Evolutionary conservation across 2,113 vertebrate genomes (phyloP).

Genomic region (Phalacrocorax aristotelis): DNA sequence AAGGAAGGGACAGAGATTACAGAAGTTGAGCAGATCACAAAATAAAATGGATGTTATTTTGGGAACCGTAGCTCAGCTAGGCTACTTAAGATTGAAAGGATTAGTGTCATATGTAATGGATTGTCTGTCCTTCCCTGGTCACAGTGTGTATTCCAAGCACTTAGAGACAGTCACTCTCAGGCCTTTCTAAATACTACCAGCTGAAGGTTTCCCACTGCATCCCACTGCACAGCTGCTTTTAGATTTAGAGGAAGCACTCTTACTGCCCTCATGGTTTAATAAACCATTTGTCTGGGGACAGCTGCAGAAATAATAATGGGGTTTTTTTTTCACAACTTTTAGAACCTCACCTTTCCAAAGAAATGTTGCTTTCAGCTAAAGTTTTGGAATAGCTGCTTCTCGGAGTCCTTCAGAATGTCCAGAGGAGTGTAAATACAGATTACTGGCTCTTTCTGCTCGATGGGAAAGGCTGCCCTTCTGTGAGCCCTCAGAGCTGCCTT

Average conservation of each 20-base stretch:
- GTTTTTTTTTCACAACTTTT: not conserved
- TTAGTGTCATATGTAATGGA: conserved; percentile 53
- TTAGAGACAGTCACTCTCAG: conserved; percentile 33
- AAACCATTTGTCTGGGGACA: conserved; percentile 33
- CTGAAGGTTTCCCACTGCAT: conserved; percentile 65
- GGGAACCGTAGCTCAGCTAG: not conserved
- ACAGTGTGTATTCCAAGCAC: conserved; percentile 42
- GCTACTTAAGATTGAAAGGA: conserved; percentile 49
- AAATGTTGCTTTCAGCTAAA: not conserved
- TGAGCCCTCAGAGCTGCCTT: not conserved
- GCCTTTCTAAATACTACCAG: conserved; percentile 38
- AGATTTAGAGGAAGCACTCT: not conserved
- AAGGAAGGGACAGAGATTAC: not conserved
- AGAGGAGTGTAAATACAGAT: not conserved
- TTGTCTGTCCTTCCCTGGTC: conserved; percentile 33
- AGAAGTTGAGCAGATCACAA: not conserved
- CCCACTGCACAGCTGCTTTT: conserved; percentile 49
- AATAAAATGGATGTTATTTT: conserved; percentile 23
- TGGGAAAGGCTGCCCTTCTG: not conserved
- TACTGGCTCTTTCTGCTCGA: not conserved
- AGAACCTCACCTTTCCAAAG: not conserved
- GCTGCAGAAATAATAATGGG: not conserved
- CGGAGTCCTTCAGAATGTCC: not conserved
- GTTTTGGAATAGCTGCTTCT: not conserved
- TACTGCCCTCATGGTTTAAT: conserved; percentile 18